Percentiles rank a stretch among this genome's conserved stretches.
These are phyloP conservation scores for Hipposideros larvatus DNA, from an alignment of 2,797 vertebrate genomes.

Conservation along the genomic window DNA sequence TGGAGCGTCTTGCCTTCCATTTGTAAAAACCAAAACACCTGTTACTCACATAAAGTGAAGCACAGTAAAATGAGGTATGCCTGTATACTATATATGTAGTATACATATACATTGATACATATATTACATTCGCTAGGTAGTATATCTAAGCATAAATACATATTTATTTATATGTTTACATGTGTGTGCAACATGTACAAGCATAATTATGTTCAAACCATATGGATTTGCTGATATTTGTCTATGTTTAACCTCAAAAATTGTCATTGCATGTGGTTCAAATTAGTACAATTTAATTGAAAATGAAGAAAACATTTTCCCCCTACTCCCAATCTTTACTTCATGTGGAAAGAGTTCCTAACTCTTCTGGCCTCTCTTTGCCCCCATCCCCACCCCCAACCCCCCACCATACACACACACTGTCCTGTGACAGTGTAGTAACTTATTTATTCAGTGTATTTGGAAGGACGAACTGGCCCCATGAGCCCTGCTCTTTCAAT, in stretches of 20 bases:
- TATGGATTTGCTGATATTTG: background rate
- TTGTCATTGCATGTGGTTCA: background rate
- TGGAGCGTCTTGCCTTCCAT: background rate
- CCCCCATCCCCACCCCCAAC: background rate
- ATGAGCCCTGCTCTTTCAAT: background rate
- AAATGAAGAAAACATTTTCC: background rate
- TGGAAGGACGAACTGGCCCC: background rate
- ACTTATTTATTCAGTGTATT: background rate
- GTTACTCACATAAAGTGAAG: background rate
- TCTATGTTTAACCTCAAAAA: slow-evolving; percentile 36
- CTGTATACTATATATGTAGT: background rate
- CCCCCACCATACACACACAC: no score
- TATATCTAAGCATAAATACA: background rate
- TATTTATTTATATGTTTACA: background rate
- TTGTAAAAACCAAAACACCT: background rate
- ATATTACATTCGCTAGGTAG: background rate
- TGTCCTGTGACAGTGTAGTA: background rate
- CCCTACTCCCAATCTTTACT: background rate
- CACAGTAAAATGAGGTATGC: background rate
- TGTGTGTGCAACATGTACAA: background rate
- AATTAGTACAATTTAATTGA: slow-evolving; percentile 23
- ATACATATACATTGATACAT: background rate
- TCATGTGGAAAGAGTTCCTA: background rate
- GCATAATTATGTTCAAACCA: background rate
- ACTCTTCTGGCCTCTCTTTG: background rate